A percentile compares a stretch with the other conserved stretches of the same genome.
Evolutionary conservation across 2,113 vertebrate species (phyloP).

Genomic region (Trematomus loennbergii): DNA sequence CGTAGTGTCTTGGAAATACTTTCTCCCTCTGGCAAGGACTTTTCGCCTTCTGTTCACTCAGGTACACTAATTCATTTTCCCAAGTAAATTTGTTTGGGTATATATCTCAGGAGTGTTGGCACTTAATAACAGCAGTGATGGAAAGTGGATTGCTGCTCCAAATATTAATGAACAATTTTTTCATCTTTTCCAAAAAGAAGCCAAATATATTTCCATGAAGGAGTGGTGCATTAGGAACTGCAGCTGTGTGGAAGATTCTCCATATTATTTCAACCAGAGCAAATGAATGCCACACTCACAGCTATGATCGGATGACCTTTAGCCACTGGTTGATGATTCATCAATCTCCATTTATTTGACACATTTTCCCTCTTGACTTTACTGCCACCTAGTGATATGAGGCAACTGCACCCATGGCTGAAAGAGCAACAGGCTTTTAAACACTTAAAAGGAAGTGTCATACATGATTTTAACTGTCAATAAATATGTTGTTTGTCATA

Average conservation of each 20-base stretch:
- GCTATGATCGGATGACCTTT: conserved; percentile 23
- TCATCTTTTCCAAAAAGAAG: neutral
- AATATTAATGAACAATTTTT: conserved; percentile 8
- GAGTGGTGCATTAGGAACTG: neutral
- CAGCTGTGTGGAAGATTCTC: neutral
- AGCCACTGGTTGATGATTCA: conserved; percentile 9
- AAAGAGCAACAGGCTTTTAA: conserved; percentile 43
- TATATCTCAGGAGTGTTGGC: neutral
- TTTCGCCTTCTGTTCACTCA: conserved; percentile 67
- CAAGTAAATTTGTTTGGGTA: neutral
- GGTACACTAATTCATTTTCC: conserved; percentile 38
- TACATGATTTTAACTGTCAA: neutral
- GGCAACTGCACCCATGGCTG: conserved; percentile 17
- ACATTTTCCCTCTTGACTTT: conserved; percentile 59
- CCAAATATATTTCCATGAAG: conserved; percentile 5
- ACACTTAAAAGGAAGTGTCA: neutral
- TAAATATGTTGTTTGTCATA: neutral
- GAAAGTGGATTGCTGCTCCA: neutral
- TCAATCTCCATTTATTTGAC: conserved; percentile 24
- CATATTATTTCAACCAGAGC: neutral
- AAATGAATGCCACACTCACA: neutral
- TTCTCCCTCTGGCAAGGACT: conserved; percentile 55
- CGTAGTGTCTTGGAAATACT: conserved; percentile 57
- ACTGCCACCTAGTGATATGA: conserved; percentile 80
- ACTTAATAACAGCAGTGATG: conserved; percentile 19